Evolutionary conservation across 2,797 vertebrate genomes (phyloP), one percentile per base, ranked within the genome.

Genomic region (Adrianichthys oophorus): DNA sequence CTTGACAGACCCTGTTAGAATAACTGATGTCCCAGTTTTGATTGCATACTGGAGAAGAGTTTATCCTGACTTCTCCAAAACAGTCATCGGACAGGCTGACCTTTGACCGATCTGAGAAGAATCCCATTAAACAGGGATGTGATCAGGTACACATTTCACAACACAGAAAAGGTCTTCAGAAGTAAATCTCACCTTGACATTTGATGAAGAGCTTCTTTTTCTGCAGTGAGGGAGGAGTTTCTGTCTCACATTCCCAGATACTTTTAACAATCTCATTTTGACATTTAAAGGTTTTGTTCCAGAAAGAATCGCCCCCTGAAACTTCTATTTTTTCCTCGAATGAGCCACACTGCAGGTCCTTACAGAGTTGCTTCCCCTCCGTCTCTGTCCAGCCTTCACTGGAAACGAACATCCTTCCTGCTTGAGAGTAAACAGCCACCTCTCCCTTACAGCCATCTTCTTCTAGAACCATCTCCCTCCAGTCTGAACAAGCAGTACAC

Each of bases 181-280:
- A 13, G 21, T 6, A 4, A 5, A 2, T 10, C 43, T 70, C 80
- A 91, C 88, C 78, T 16, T 65, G 0, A 65, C 90, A 92, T 8
- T 4, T 0, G 52, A 92, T 45, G 6, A 1, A 0, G 13, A 87
- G 56, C 8, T 64, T 62, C 32, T 32, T 32, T 7, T 49, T 0
- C 0, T 1, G 3, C 1, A 10, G 0, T 0, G 8, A 0, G 0
- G 6, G 0, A 0, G 0, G 0, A 0, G 0, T 0, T 8, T 56
- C 0, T 0, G 5, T 46, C 37, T 80, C 59, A 49, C 89, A 91
- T 0, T 80, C 59, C 90, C 88, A 91, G 42, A 90, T 86, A 32
- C 17, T 74, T 0, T 0, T 0, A 21, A 0, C 0, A 0, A 0
- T 0, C 2, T 32, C 8, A 32, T 10, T 32, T 0, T 8, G 15